Percentiles rank a stretch among this genome's conserved stretches.
These are phyloP conservation scores for Clunio marinus DNA, from an alignment of 2,888 invertebrate species.

Conservation along the genomic window DNA sequence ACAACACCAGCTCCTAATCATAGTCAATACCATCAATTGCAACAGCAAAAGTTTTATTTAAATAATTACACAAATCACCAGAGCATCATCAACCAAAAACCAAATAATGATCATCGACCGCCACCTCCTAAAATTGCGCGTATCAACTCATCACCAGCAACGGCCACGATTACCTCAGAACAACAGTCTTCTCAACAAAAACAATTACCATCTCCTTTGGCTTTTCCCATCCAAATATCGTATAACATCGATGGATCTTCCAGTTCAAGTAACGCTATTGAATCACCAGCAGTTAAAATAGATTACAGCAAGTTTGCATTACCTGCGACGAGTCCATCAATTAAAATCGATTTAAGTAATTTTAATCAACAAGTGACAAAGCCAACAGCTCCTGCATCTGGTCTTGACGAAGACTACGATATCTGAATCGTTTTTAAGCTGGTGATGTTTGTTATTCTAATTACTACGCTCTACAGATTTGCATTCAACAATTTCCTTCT, in stretches of 20 bases:
- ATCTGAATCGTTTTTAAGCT: not conserved
- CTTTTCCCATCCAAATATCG: slow-evolving; percentile 33
- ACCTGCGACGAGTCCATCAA: slow-evolving; percentile 35
- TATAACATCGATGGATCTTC: slow-evolving; percentile 25
- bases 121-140: slow-evolving; percentile 22
- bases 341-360: slow-evolving; percentile 32
- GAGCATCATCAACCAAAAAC: slow-evolving; percentile 8
- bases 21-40: slow-evolving; percentile 8
- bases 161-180: slow-evolving; percentile 35
- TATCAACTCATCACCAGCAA: slow-evolving; percentile 19
- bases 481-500: not conserved
- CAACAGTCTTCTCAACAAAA: slow-evolving; percentile 30
- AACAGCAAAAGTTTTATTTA: slow-evolving; percentile 25
- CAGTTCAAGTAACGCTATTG: not conserved
- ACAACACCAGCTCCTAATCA: not conserved
- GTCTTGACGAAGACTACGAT: slow-evolving; percentile 32
- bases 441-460: not conserved
- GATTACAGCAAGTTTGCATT: slow-evolving; percentile 50
- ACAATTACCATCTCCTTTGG: slow-evolving; percentile 28
- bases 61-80: slow-evolving; percentile 33
- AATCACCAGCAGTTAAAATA: slow-evolving; percentile 49
- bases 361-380: slow-evolving; percentile 16
- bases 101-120: slow-evolving; percentile 17
- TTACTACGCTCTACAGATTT: slow-evolving; percentile 1
- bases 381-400: not conserved